Conservation (phyloP, 2,797 vertebrate genomes). For the Poeciliopsis gracilis region DNA sequence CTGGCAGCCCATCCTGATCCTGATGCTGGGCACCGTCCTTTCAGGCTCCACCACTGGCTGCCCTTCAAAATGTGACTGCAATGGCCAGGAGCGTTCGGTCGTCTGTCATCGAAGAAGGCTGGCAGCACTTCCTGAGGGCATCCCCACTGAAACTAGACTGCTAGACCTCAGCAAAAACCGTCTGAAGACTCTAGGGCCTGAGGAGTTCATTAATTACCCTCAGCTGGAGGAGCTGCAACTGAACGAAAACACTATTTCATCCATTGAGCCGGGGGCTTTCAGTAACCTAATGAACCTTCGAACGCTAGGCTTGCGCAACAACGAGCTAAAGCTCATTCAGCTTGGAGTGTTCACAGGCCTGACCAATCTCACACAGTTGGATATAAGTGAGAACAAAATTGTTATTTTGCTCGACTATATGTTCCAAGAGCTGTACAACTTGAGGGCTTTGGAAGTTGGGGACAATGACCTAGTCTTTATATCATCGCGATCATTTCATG, state of each 20-base stretch:
- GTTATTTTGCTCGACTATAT: constrained; percentile 98
- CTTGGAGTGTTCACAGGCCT: constrained; percentile 96
- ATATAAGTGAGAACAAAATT: constrained; percentile 99
- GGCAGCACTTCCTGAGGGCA: constrained; percentile 91
- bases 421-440: constrained; percentile 98
- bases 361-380: constrained; percentile 96
- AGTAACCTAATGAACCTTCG: constrained; percentile 94
- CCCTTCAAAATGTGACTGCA: constrained; percentile 97
- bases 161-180: constrained; percentile 98
- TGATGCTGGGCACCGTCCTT: constrained; percentile 96
- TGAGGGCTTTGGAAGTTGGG: constrained; percentile 96
- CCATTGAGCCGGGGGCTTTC: constrained; percentile 95
- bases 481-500: constrained; percentile 94
- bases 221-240: constrained; percentile 96
- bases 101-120: constrained; percentile 93
- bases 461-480: constrained; percentile 98
- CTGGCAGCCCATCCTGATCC: constrained; percentile 98
- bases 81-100: constrained; percentile 93
- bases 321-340: constrained; percentile 96
- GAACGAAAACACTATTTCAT: constrained; percentile 94
- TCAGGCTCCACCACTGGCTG: constrained; percentile 96
- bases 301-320: constrained; percentile 94
- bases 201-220: constrained; percentile 95
- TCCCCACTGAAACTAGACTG: constrained; percentile 93
- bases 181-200: constrained; percentile 92